Evolutionary conservation across 1,140 invertebrate genomes (phyloP), one percentile per base, ranked within the genome.

Genomic region (Trichoplusia ni): DNA sequence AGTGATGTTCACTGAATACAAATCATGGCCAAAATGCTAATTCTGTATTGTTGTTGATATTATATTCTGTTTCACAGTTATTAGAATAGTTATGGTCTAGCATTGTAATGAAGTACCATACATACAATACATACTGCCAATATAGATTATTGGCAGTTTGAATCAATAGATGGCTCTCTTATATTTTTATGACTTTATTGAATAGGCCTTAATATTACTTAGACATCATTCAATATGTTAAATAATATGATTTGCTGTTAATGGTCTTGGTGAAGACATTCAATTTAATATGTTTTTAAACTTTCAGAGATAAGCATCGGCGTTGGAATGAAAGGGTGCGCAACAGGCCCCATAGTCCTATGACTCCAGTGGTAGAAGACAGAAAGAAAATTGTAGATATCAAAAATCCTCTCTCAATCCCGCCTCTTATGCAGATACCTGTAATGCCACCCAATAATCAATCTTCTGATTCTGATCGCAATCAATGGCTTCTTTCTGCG

Each of bases 361-460:
- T 68, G 4, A 82, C 82, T 37, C 83, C 83, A 13, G 65, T 79
- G 23, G 42, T 84, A 5, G 83, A 90, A 59, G 87, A 87, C 21
- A 77, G 81, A 68, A 87, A 80, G 56, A 79, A 83, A 69, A 38
- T 49, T 7, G 46, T 31, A 13, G 80, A 85, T 37, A 79, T 71
- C 29, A 71, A 62, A 35, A 47, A 29, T 19, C 42, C 65, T 19
- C 77, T 75, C 49, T 82, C 74, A 46, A 89, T 89, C 47, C 84
- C 80, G 49, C 62, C 86, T n/a, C 66, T 89, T 3, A 86, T 89
- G 86, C 85, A 90, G 72, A 64, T 84, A 2, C 75, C 84, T 68
- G 64, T 84, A 37, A 79, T 73, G 60, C 77, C 75, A 18, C 81
- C 79, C 13, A 78, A 80, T 25, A 73, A 77, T 25, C 65, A 68